Evolutionary conservation across 2,888 invertebrate species (phyloP), one percentile per base, ranked within the genome.

Genomic region (Agrotis segetum): DNA sequence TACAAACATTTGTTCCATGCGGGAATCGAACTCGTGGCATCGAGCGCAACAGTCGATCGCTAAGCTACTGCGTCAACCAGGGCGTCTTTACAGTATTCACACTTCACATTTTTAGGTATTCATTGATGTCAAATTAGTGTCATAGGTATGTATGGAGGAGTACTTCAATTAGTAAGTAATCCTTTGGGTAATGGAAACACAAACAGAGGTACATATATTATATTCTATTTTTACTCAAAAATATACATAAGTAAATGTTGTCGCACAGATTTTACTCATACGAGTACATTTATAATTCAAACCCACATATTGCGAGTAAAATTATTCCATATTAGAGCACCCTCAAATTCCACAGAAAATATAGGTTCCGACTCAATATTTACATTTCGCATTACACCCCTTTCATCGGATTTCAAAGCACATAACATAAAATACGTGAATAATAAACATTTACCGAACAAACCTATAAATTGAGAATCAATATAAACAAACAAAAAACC

Each of bases 401-500:
- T 9, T 50, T 17, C 40, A 75, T 46, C 24, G 46, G 44, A 61
- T 75, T 66, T 61, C 63, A 56, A 52, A 61, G 7, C 55, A 52
- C 47, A 67, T 50, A 47, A 61, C 66, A 62, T 62, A 67, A 63
- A 62, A 62, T 14, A 78, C 19, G 19, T 40, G 50, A 55, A 77
- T 62, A 50, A 44, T 52, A 59, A 53, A 68, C 50, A 72, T 82
- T 74, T 84, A 66, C 63, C 2, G 1, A 50, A 58, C 53, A 66
- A 67, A 70, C 52, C 34, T 58, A 67, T 70, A 81, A 81, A 72
- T 74, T 67, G 55, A 9, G 17, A 59, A 61, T 65, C 58, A 63
- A 44, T 49, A 60, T 47, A 52, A 82, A 69, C 66, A 69, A 59
- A 34, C 40, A 56, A 70, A 67, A 56, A 66, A 58, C 24, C 52